A percentile compares a stretch with the other conserved stretches of the same genome.
Conservation (phyloP, 2,888 invertebrate genomes). For the Rapana venosa region DNA sequence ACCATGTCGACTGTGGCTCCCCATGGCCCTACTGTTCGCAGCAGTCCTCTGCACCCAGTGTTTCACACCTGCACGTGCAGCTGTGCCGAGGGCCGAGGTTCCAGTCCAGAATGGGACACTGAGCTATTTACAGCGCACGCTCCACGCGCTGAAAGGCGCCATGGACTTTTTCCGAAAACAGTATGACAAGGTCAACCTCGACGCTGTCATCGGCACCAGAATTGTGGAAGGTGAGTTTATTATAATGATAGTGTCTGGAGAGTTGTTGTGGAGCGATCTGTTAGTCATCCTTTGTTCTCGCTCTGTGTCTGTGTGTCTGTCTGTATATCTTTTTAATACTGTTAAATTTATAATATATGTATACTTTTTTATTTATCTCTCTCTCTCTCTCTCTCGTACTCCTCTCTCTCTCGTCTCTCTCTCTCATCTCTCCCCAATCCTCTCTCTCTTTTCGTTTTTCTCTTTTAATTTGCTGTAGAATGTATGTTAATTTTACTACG, state of each 20-base stretch:
- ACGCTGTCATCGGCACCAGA: slow-evolving; percentile 73
- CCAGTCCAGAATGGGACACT: slow-evolving; percentile 44
- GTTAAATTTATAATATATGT: too few relatives aligned
- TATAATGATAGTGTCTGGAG: too few relatives aligned
- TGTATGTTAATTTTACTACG: too few relatives aligned
- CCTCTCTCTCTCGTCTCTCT: not conserved
- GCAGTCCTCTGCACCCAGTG: not conserved
- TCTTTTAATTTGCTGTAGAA: not conserved
- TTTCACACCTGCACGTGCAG: not conserved
- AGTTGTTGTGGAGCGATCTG: too few relatives aligned
- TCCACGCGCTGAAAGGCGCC: slow-evolving; percentile 57
- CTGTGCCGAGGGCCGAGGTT: not conserved
- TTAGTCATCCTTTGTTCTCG: not conserved
- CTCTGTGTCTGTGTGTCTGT: not conserved
- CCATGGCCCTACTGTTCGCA: not conserved
- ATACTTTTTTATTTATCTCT: not conserved
- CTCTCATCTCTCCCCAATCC: not conserved
- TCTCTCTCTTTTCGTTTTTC: not conserved
- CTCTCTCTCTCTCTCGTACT: slow-evolving; percentile 12
- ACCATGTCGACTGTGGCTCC: not conserved
- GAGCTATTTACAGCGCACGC: slow-evolving; percentile 50
- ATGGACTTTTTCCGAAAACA: slow-evolving; percentile 67
- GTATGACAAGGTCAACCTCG: slow-evolving; percentile 68
- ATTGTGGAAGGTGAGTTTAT: slow-evolving; percentile 71
- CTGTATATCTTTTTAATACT: not conserved